Evolutionary conservation across 2,113 vertebrate species (phyloP).

Genomic region (Tychaedon coryphoeus): DNA sequence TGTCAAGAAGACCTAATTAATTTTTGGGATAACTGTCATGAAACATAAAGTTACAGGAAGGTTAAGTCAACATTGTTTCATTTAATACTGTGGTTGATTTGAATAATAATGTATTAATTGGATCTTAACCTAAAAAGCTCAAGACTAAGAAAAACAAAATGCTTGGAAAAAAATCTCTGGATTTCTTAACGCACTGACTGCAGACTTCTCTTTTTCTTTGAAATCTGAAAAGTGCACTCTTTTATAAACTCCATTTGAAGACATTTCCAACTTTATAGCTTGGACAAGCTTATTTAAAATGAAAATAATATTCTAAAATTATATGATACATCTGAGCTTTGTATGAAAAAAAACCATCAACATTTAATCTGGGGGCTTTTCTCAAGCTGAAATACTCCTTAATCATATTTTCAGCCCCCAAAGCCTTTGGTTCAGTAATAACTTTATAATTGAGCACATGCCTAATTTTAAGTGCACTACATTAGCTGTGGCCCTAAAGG

Average conservation of each 20-base stretch:
- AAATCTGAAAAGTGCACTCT: conserved; percentile 35
- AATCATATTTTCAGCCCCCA: conserved; percentile 29
- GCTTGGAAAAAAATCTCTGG: not conserved
- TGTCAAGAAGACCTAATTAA: not conserved
- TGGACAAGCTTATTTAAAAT: conserved; percentile 34
- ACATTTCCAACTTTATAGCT: conserved; percentile 26
- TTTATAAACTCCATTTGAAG: conserved; percentile 19
- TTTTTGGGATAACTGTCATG: conserved; percentile 4
- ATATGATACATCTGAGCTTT: not conserved
- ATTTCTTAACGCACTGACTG: not conserved
- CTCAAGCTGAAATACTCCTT: not conserved
- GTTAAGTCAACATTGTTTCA: conserved; percentile 15
- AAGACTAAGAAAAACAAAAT: conserved; percentile 32
- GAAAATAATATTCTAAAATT: conserved; percentile 43
- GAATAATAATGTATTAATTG: conserved; percentile 3
- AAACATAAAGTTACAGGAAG: not conserved
- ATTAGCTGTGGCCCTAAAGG: conserved; percentile 7
- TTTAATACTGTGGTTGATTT: conserved; percentile 1
- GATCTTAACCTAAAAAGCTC: conserved; percentile 29
- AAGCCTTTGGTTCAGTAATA: conserved; percentile 23
- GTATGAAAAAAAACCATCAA: not conserved
- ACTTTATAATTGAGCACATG: conserved; percentile 27
- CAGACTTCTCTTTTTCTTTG: conserved; percentile 23
- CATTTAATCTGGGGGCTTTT: conserved; percentile 24
- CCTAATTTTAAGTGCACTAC: not conserved